A percentile compares a stretch with the other conserved stretches of the same genome.
phyloP scores from a whole-genome alignment of 1,140 invertebrate species.

The Halictus rubicundus region DNA sequence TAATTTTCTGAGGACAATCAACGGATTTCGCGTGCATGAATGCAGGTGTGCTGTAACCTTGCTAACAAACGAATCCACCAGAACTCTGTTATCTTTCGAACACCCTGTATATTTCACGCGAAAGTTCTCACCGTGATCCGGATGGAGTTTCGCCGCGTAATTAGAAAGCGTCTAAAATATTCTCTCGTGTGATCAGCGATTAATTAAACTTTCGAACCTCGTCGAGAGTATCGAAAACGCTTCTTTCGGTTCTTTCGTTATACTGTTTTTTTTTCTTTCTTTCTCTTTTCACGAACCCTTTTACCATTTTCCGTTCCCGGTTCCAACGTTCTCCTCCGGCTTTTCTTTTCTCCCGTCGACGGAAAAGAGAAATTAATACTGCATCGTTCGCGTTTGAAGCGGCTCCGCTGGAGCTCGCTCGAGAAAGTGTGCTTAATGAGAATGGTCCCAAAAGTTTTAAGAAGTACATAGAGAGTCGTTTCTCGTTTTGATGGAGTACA shows the following conservation, averaged over 20 bases:
- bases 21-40: no score
- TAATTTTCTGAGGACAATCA: no score
- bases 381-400: constrained; percentile 44
- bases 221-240: constrained; percentile 3
- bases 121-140: not conserved
- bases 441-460: constrained; percentile 67
- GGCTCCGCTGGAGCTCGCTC: constrained; percentile 27
- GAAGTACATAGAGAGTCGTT: constrained; percentile 48
- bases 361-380: constrained; percentile 52
- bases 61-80: not conserved
- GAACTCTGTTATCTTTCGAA: not conserved
- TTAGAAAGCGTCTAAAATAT: constrained; percentile 1
- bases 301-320: not conserved
- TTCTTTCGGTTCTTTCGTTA: constrained; percentile 3
- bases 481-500: constrained; percentile 24
- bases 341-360: not conserved
- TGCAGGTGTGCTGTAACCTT: no score
- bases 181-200: not conserved
- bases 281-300: constrained; percentile 7
- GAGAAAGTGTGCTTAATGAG: constrained; percentile 57
- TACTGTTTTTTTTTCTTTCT: no score
- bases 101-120: not conserved
- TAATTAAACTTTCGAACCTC: constrained; percentile 3
- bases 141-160: not conserved
- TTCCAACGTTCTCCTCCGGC: not conserved